Base-by-base conservation (phyloP, 2,888 invertebrate genomes). In the Latrodectus elegans region DNA sequence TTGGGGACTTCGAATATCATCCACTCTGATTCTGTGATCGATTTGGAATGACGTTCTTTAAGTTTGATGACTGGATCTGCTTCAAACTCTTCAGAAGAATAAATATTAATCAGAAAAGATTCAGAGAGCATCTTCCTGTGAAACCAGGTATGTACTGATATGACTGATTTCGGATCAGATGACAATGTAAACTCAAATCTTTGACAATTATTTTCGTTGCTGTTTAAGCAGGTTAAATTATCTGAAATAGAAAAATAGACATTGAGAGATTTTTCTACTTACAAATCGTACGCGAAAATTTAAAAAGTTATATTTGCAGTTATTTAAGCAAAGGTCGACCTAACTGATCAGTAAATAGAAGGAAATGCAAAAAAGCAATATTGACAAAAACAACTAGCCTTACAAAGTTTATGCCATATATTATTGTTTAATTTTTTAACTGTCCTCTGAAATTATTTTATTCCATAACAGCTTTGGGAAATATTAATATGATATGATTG, bases 121-220 rank as follows among this genome's bases (percentile, higher is more conserved):
- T 73, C 73, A 17, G 15, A 12, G 12, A 52, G 0, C 9, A 8
- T n/a, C 14, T 11, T 14, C 26, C 73, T 81, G 26, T 73, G 52
- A 65, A 81, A 73, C 52, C 64, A 81, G 52, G 67, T 67, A 6
- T 81, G 81, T 11, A 81, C 67, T 14, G 81, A 81, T 8, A 81
- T 52, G 10, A 81, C 55, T 0, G 71, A 72, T 14, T 64, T 72
- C 1, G 51, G 51, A 38, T 77, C 72, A 6, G 71, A 26, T 38
- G 77, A 15, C 12, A 77, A 65, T 55, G 17, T 67, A 65, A 75
- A 84, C 26, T 72, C 77, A 38, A 77, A 65, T 53, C 71, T 64
- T 14, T 14, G 60, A 49, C 84, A 84, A 38, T 22, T 22, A 12
- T 64, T 11, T 71, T 8, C 55, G 51, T 76, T 76, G 17, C 72